Evolutionary conservation across 2,797 vertebrate genomes (phyloP).

Genomic region (Poeciliopsis turneri): DNA sequence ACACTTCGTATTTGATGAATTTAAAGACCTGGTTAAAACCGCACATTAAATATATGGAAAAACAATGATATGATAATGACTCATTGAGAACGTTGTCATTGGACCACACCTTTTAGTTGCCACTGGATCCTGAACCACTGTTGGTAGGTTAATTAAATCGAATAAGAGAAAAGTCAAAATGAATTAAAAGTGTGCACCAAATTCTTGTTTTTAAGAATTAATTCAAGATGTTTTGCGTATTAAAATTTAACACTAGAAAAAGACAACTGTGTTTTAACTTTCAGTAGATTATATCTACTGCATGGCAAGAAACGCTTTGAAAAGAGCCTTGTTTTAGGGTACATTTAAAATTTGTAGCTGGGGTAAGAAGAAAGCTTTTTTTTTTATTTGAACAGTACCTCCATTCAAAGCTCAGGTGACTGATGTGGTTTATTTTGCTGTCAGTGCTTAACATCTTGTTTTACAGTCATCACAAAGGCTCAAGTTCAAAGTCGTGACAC

Average conservation of each 20-base stretch:
- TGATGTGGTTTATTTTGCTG: conserved; percentile 62
- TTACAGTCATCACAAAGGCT: conserved; percentile 59
- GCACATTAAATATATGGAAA: background rate
- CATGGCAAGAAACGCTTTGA: conserved; percentile 24
- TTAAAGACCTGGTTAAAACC: background rate
- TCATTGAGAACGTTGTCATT: background rate
- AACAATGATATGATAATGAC: background rate
- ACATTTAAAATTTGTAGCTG: conserved; percentile 33
- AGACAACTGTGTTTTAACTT: background rate
- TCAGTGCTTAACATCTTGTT: conserved; percentile 52
- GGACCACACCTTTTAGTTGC: background rate
- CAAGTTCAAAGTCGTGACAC: conserved; percentile 52
- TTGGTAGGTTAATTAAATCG: too few species aligned
- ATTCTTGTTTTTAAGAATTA: background rate
- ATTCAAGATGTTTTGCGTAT: background rate
- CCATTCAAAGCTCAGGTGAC: conserved; percentile 65
- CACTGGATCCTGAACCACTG: background rate
- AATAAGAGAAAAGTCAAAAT: background rate
- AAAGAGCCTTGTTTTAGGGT: conserved; percentile 48
- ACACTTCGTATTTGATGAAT: background rate
- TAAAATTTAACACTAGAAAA: background rate
- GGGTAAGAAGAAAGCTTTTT: conserved; percentile 20
- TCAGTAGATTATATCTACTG: background rate
- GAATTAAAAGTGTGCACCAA: background rate
- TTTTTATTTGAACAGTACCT: conserved; percentile 41